Percentiles rank a stretch among this genome's conserved stretches.
Conservation (phyloP, 92 coral and sea anemone species). For the Pocillopora grandis region DNA sequence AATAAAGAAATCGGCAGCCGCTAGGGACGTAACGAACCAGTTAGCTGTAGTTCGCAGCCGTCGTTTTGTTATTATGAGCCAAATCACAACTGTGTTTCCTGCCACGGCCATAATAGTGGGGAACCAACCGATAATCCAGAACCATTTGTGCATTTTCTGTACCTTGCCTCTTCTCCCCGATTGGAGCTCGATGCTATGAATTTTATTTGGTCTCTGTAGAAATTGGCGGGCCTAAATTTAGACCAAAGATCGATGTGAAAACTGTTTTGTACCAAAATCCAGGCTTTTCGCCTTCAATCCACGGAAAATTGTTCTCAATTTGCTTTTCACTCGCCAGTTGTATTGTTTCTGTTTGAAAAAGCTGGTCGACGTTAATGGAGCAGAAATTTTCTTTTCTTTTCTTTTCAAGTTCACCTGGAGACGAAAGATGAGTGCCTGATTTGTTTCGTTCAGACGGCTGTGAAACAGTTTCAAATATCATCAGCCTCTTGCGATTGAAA, state of each 20-base stretch:
- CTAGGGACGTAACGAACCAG: constrained; percentile 1
- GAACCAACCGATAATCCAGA: constrained; percentile 28
- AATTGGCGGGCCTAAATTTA: neutral
- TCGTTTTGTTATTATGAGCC: constrained; percentile 1
- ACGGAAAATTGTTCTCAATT: no score
- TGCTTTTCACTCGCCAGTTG: no score
- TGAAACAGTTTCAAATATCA: neutral
- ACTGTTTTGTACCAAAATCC: no score
- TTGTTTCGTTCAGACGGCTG: neutral
- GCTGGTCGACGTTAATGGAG: no score
- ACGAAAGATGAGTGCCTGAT: neutral
- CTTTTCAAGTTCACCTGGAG: no score
- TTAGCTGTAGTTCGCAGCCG: constrained; percentile 11
- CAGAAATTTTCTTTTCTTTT: no score
- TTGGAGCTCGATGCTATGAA: neutral
- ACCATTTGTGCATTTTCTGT: constrained; percentile 14
- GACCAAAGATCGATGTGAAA: no score
- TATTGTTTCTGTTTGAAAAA: no score
- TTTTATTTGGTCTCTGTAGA: neutral
- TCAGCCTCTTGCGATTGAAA: neutral
- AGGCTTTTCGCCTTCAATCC: no score
- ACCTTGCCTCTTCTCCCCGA: neutral
- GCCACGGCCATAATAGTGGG: neutral
- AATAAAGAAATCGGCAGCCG: constrained; percentile 12
- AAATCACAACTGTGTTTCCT: constrained; percentile 10